Percentiles rank a stretch among this genome's conserved stretches.
These are phyloP conservation scores for Atta colombica DNA, from an alignment of 1,140 invertebrate genomes.

Conservation along the genomic window DNA sequence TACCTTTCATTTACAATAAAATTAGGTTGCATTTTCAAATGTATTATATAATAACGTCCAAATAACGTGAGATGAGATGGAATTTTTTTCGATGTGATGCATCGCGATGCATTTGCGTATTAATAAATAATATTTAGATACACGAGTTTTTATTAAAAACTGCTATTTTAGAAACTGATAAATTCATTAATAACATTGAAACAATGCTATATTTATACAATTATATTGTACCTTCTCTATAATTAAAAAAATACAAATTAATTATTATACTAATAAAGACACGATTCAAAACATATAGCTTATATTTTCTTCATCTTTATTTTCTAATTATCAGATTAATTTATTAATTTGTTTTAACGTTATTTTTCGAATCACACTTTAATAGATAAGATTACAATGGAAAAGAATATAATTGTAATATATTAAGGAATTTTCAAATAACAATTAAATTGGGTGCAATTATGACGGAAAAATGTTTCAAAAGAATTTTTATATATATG, in stretches of 20 bases:
- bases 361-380: too few relatives aligned
- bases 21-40: constrained; percentile 3
- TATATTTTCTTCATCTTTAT: too few relatives aligned
- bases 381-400: too few relatives aligned
- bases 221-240: background rate
- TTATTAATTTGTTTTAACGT: too few relatives aligned
- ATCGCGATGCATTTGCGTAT: background rate
- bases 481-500: background rate
- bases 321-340: too few relatives aligned
- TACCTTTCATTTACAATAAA: background rate
- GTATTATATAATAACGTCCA: background rate
- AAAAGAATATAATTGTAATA: too few relatives aligned
- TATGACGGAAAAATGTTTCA: background rate
- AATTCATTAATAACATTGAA: background rate
- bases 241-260: background rate
- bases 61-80: background rate
- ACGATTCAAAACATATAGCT: too few relatives aligned
- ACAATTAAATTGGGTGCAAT: too few relatives aligned
- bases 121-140: constrained; percentile 21
- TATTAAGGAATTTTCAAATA: too few relatives aligned
- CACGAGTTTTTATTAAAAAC: background rate
- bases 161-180: background rate
- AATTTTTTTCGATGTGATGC: background rate
- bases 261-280: too few relatives aligned
- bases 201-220: background rate